Base-by-base conservation (phyloP, 2,888 invertebrate species). In the Penaeus monodon region DNA sequence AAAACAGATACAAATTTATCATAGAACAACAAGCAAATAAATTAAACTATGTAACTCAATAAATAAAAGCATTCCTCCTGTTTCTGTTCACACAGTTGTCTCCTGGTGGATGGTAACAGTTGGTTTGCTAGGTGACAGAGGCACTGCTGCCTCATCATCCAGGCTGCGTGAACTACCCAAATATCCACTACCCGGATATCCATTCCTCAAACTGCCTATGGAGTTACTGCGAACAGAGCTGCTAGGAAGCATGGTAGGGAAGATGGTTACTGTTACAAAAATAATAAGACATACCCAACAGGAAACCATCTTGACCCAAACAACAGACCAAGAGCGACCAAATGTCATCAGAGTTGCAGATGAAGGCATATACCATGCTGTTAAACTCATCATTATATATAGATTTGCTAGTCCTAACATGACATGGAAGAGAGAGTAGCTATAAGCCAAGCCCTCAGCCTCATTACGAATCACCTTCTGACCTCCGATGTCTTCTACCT, bases 321-420 rank as follows among this genome's bases (percentile, higher is more conserved):
- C 93, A 22, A 93, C 92, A 22, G 93, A 91, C 93, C 93, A 93
- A 90, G 93, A 93, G 66, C 92, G 91, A 20, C 92, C 93, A 91
- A 93, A 93, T 64, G 91, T 92, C 84, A 91, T 91, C 10, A 93
- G 90, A 68, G 92, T 91, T 14, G 93, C 92, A 38, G 92, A 91
- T 74, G 92, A 91, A 10, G 93, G 93, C 86, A 93, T 93, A 90
- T 49, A 90, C 93, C 93, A 93, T 90, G 92, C 92, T 33, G 93
- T 93, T 27, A 93, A 91, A 91, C 93, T 92, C 93, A 93, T 93
- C 93, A 93, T 93, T 88, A 93, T 92, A 90, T 93, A 93, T 81
- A 93, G 92, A 79, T 92, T 91, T 33, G 93, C 93, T 79, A 93
- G 90, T 74, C 91, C 91, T 89, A 92, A 92, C 84, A 93, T 91